Percentiles rank a stretch among this genome's conserved stretches.
These are phyloP conservation scores for Petromus typicus DNA, from an alignment of 2,113 vertebrate genomes.

Conservation along the genomic window DNA sequence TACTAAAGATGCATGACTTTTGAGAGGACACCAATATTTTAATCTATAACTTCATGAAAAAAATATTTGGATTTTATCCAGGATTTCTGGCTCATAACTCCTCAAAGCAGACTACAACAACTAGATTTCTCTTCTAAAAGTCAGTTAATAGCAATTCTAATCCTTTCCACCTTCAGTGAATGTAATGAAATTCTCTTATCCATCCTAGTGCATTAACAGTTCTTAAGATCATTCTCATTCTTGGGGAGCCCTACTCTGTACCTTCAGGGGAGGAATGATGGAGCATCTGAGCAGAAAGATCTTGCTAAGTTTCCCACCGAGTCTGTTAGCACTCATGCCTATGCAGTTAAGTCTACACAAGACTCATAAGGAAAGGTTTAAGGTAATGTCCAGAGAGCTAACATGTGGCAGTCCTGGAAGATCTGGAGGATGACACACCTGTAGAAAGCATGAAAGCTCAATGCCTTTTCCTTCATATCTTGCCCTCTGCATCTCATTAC, in stretches of 20 bases:
- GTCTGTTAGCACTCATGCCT: background rate
- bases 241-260: fast-evolving
- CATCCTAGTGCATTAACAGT: fast-evolving
- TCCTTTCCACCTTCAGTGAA: background rate
- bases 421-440: no score
- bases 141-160: background rate
- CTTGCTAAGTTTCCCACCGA: background rate
- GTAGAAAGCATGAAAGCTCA: background rate
- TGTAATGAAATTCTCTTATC: background rate
- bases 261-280: background rate
- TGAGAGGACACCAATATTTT: background rate
- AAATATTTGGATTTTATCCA: background rate
- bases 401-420: no score
- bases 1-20: background rate
- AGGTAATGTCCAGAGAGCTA: background rate
- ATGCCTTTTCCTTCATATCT: background rate
- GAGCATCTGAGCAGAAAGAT: background rate
- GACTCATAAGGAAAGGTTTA: background rate
- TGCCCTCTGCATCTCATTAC: no score
- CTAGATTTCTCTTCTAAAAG: background rate
- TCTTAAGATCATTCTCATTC: background rate
- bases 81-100: background rate
- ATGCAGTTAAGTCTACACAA: background rate
- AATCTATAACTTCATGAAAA: background rate
- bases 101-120: background rate